These are phyloP conservation scores for Drosophila grimshawi DNA, from an alignment of 1,140 invertebrate species.

Conservation along the genomic window DNA sequence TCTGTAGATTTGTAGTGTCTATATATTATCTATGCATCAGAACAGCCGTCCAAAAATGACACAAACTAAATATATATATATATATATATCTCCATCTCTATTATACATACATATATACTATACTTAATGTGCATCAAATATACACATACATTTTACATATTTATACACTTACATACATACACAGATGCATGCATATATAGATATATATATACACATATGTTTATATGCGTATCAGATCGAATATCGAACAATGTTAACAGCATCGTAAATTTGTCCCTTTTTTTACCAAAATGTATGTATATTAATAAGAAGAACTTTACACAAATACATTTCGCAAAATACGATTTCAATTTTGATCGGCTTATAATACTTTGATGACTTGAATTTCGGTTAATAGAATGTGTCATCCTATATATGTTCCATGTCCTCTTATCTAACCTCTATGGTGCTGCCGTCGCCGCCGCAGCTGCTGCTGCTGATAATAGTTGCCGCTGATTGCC, in stretches of 20 bases:
- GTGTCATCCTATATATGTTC: slow-evolving; percentile 7
- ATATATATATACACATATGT: too few species aligned
- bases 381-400: slow-evolving; percentile 1
- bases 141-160: slow-evolving; percentile 14
- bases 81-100: slow-evolving; percentile 6
- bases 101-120: slow-evolving; percentile 5
- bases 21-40: background rate
- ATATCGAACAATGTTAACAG: slow-evolving; percentile 14
- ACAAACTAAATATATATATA: slow-evolving; percentile 18
- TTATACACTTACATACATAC: slow-evolving; percentile 5
- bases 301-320: slow-evolving; percentile 8
- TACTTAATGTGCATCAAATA: slow-evolving; percentile 4
- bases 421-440: slow-evolving; percentile 11
- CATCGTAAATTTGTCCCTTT: background rate
- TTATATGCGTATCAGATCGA: slow-evolving; percentile 7
- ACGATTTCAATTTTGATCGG: slow-evolving; percentile 9
- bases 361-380: slow-evolving; percentile 8
- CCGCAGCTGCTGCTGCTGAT: slow-evolving; percentile 33
- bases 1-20: slow-evolving; percentile 8
- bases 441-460: slow-evolving; percentile 18
- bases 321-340: slow-evolving; percentile 11
- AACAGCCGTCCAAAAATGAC: slow-evolving; percentile 29
- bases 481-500: slow-evolving; percentile 48
- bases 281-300: slow-evolving; percentile 2
- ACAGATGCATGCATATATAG: background rate